These are phyloP conservation scores for Diadegma fenestrale DNA, from an alignment of 2,888 invertebrate genomes.

Conservation along the genomic window DNA sequence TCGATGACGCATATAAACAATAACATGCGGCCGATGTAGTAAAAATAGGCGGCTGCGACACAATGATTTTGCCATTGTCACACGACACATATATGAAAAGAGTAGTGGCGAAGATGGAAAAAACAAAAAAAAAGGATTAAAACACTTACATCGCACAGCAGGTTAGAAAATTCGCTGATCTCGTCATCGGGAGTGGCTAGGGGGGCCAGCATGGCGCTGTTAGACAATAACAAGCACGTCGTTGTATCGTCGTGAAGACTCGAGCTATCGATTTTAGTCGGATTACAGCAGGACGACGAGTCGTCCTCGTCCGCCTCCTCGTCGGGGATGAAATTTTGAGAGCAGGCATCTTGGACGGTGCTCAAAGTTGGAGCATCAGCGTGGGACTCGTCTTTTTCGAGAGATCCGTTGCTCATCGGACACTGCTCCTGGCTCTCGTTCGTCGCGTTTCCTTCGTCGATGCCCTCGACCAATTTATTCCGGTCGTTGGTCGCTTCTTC, in stretches of 20 bases:
- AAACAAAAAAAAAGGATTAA: conserved; percentile 50
- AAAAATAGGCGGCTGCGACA: too few relatives aligned
- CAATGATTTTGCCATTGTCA: neutral
- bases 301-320: conserved; percentile 54
- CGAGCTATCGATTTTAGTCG: conserved; percentile 65
- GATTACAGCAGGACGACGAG: conserved; percentile 63
- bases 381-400: conserved; percentile 31
- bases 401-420: conserved; percentile 40
- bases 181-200: conserved; percentile 81
- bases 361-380: conserved; percentile 45
- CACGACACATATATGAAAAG: neutral
- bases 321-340: conserved; percentile 40
- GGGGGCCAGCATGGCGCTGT: conserved; percentile 73
- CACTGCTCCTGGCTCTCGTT: conserved; percentile 28
- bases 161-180: conserved; percentile 81
- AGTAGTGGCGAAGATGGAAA: neutral
- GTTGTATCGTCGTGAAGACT: conserved; percentile 54
- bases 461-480: conserved; percentile 57
- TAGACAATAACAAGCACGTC: conserved; percentile 53
- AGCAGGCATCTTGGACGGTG: too few relatives aligned
- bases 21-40: conserved; percentile 11
- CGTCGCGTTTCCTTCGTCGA: conserved; percentile 48
- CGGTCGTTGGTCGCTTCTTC: conserved; percentile 74
- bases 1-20: too few relatives aligned
- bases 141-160: conserved; percentile 82